Base-by-base conservation (phyloP, 2,113 vertebrate genomes). In the Hippocampus mohnikei region DNA sequence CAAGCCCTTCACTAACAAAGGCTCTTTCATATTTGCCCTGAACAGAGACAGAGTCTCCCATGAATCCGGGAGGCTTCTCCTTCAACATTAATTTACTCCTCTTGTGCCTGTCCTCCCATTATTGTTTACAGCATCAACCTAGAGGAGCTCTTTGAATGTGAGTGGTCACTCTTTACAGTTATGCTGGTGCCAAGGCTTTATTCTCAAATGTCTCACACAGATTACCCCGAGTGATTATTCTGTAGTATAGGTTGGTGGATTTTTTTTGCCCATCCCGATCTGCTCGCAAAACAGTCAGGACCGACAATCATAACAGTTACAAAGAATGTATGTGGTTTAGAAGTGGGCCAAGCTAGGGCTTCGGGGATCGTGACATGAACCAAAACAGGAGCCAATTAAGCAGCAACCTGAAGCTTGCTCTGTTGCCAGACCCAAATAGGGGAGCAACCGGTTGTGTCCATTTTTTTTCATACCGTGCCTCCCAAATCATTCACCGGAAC, bases 11-110 rank as follows among this genome's bases (percentile, higher is more conserved):
- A 85, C 85, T 80, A 88, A 91, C 91, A 92, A 91, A 91, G 87
- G 81, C 79, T 85, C 87, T 90, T 90, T 92, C 90, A 90, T 90
- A 91, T 90, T 90, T 90, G 87, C 85, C 84, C 83, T 88, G 90
- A 88, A 88, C 87, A 90, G 85, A 85, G 84, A 89, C 88, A 88
- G 82, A 89, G 88, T 84, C 85, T 88, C 78, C 83, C 86, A 90
- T 90, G 90, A 91, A 90, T 88, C 86, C 91, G 81, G 84, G 83
- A 64, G 80, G 80, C 86, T 84, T 86, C 83, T 89, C 79, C 86
- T 85, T 84, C 66, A n/a, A 89, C 84, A 88, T 90, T 37, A 90
- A 90, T 87, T 90, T 82, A 91, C 85, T 86, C 81, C 78, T 85
- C 82, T 83, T 83, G 77, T 84, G 76, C 78, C 81, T 84, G 84